phyloP scores from a whole-genome alignment of 2,797 vertebrate species.

The Macroramphosus scolopax region DNA sequence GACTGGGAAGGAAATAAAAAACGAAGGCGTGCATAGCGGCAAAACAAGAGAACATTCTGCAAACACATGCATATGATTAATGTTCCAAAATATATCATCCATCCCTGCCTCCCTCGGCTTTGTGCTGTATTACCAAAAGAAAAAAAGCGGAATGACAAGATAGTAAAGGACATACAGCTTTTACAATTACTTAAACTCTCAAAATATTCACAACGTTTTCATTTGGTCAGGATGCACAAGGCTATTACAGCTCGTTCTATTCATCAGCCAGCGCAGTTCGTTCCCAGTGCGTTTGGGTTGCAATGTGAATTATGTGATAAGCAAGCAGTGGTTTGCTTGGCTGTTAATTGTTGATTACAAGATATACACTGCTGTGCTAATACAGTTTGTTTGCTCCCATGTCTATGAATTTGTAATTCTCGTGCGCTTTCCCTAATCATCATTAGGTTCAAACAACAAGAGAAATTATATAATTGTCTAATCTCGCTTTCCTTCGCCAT shows the following conservation, averaged over 20 bases:
- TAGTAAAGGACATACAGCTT: constrained; percentile 49
- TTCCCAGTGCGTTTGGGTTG: constrained; percentile 24
- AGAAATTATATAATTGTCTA: constrained; percentile 62
- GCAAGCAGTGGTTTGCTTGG: constrained; percentile 48
- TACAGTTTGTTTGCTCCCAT: constrained; percentile 60
- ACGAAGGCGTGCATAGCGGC: constrained; percentile 45
- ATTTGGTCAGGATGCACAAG: constrained; percentile 32
- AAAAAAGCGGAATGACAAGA: constrained; percentile 53
- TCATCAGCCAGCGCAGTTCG: constrained; percentile 40
- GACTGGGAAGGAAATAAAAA: constrained; percentile 48
- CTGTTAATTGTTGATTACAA: constrained; percentile 74
- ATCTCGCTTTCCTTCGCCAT: constrained; percentile 44
- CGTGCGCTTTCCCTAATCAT: constrained; percentile 56
- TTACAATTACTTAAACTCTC: constrained; percentile 38
- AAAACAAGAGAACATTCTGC: constrained; percentile 58
- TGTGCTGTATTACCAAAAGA: constrained; percentile 54
- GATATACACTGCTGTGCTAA: constrained; percentile 60
- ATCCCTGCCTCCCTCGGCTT: constrained; percentile 59
- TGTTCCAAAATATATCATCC: constrained; percentile 61
- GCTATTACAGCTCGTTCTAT: constrained; percentile 30
- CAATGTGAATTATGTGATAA: constrained; percentile 67
- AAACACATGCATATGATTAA: constrained; percentile 75
- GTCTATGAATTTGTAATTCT: constrained; percentile 69
- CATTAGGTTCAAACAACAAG: constrained; percentile 68
- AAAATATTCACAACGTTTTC: constrained; percentile 42